phyloP scores from a whole-genome alignment of 2,888 invertebrate genomes.

The Pristionchus exspectatus region DNA sequence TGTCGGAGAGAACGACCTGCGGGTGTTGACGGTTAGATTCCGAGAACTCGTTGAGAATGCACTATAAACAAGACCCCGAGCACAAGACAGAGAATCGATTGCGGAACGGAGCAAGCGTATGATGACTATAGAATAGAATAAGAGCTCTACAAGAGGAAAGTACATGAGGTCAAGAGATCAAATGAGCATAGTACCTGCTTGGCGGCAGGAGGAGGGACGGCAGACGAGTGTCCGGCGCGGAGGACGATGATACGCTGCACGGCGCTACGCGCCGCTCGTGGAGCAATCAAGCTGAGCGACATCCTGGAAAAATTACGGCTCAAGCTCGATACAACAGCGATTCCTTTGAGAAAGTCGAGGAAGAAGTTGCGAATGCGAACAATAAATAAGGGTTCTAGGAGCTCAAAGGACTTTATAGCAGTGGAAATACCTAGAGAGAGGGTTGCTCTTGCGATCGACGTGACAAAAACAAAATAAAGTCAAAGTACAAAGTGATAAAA shows the following conservation, averaged over 20 bases:
- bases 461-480: neutral
- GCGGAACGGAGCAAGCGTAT: neutral
- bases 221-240: slow-evolving; percentile 56
- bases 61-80: neutral
- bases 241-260: slow-evolving; percentile 64
- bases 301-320: slow-evolving; percentile 61
- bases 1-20: slow-evolving; percentile 47
- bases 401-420: neutral
- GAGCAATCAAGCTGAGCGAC: slow-evolving; percentile 72
- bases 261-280: slow-evolving; percentile 65
- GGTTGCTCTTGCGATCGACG: neutral
- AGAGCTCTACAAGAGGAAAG: no score
- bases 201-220: slow-evolving; percentile 49
- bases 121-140: neutral
- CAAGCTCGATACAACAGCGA: neutral
- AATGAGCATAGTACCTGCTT: slow-evolving; percentile 26
- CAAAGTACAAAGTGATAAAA: neutral
- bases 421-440: neutral
- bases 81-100: neutral
- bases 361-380: neutral
- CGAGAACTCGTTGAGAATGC: neutral
- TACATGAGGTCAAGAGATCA: neutral
- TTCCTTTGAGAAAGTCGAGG: neutral
- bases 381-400: neutral
- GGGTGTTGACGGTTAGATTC: neutral